Conservation (phyloP, 1,140 invertebrate genomes). For the Dreissena rostriformis region DNA sequence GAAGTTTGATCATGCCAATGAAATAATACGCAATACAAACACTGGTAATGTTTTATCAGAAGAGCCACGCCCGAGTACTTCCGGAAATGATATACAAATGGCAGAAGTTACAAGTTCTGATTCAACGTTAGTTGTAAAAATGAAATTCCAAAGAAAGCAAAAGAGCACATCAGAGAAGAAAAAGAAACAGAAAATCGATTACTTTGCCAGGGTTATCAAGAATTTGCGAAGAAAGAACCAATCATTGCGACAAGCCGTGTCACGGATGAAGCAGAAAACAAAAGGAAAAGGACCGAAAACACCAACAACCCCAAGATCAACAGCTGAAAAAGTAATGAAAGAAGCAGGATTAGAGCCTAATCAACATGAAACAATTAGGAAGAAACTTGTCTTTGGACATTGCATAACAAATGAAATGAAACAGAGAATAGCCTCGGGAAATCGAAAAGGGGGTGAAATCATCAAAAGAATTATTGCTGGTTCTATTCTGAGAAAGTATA, state of each 20-base stretch:
- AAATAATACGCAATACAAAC: too few relatives aligned
- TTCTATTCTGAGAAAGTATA: constrained; percentile 22
- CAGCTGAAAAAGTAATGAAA: constrained; percentile 2
- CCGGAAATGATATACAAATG: not conserved
- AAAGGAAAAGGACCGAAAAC: not conserved
- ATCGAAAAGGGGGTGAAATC: not conserved
- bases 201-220: not conserved
- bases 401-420: constrained; percentile 6
- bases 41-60: not conserved
- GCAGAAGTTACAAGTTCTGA: constrained; percentile 17
- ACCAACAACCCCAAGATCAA: constrained; percentile 23
- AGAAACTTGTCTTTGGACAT: constrained; percentile 18
- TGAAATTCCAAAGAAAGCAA: not conserved
- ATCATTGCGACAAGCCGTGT: not conserved
- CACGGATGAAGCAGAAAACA: not conserved
- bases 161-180: too few relatives aligned
- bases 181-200: constrained; percentile 2
- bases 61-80: not conserved
- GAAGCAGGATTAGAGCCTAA: constrained; percentile 13
- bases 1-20: not conserved
- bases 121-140: constrained; percentile 28
- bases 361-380: not conserved
- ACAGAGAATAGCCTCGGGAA: not conserved
- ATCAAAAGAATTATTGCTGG: constrained; percentile 32
- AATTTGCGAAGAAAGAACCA: constrained; percentile 11